Conservation (phyloP, 2,888 invertebrate genomes). For the Netelia fuscicornis region DNA sequence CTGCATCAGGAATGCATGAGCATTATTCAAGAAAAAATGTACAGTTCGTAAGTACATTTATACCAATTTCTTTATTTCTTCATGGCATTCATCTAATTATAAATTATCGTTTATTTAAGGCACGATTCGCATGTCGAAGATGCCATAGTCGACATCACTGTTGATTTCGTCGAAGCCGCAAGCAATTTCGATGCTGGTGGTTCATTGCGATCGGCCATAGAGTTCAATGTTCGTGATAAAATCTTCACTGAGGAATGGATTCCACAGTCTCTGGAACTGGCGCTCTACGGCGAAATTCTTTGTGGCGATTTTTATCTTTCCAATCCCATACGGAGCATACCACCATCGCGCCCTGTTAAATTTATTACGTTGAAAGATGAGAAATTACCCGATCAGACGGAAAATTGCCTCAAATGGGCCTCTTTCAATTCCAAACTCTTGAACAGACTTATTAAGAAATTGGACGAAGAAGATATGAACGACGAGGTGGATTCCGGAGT, state of each 20-base stretch:
- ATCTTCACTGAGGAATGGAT: slow-evolving; percentile 74
- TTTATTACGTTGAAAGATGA: slow-evolving; percentile 73
- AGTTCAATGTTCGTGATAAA: slow-evolving; percentile 72
- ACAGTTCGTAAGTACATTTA: slow-evolving; percentile 74
- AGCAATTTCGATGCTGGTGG: slow-evolving; percentile 67
- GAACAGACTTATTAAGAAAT: slow-evolving; percentile 72
- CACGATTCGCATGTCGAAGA: slow-evolving; percentile 68
- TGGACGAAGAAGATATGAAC: slow-evolving; percentile 73
- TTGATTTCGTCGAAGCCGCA: slow-evolving; percentile 76
- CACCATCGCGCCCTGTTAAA: slow-evolving; percentile 70
- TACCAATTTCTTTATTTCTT: slow-evolving; percentile 20
- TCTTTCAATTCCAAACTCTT: slow-evolving; percentile 78
- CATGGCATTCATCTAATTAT: slow-evolving; percentile 17
- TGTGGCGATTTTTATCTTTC: slow-evolving; percentile 79
- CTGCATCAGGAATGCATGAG: slow-evolving; percentile 80
- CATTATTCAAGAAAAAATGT: slow-evolving; percentile 80
- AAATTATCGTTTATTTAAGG: slow-evolving; percentile 61
- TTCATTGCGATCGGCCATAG: slow-evolving; percentile 74
- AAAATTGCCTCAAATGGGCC: slow-evolving; percentile 81
- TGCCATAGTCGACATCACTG: slow-evolving; percentile 73
- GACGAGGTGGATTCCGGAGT: slow-evolving; percentile 72
- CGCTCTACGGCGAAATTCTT: slow-evolving; percentile 80
- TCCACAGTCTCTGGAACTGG: slow-evolving; percentile 75
- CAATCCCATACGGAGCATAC: slow-evolving; percentile 72
- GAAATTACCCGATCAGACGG: slow-evolving; percentile 74